These are phyloP conservation scores for Ophonus ardosiacus DNA, from an alignment of 2,888 invertebrate genomes.

Conservation along the genomic window DNA sequence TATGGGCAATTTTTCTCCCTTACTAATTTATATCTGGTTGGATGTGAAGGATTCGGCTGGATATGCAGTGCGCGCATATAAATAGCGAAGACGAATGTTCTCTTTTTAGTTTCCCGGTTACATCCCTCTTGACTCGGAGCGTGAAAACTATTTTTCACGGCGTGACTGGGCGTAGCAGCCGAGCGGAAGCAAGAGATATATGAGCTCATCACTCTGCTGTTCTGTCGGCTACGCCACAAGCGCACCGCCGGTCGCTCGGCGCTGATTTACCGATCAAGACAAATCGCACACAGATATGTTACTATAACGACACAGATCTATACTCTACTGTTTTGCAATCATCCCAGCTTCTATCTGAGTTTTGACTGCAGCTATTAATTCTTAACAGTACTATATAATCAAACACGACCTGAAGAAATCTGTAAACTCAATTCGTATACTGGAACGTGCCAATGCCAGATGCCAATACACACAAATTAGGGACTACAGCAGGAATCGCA, in stretches of 20 bases:
- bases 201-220: slow-evolving; percentile 73
- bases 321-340: neutral
- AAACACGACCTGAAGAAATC: too few species aligned
- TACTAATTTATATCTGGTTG: neutral
- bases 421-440: too few species aligned
- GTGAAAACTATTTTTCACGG: slow-evolving; percentile 75
- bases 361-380: too few species aligned
- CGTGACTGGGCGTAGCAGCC: slow-evolving; percentile 71
- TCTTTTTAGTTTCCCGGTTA: slow-evolving; percentile 72
- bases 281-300: slow-evolving; percentile 71
- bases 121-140: slow-evolving; percentile 72
- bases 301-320: neutral
- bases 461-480: too few species aligned
- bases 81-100: slow-evolving; percentile 75
- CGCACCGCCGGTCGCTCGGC: slow-evolving; percentile 69
- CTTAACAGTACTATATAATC: too few species aligned
- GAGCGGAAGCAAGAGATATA: slow-evolving; percentile 73
- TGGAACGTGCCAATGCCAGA: too few species aligned
- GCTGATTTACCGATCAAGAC: slow-evolving; percentile 74
- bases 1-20: neutral
- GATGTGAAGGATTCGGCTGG: slow-evolving; percentile 55
- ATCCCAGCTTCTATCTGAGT: neutral
- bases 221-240: slow-evolving; percentile 28
- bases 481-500: too few species aligned
- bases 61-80: slow-evolving; percentile 69